phyloP scores from a whole-genome alignment of 2,113 vertebrate genomes.

The Myiozetetes cayanensis region DNA sequence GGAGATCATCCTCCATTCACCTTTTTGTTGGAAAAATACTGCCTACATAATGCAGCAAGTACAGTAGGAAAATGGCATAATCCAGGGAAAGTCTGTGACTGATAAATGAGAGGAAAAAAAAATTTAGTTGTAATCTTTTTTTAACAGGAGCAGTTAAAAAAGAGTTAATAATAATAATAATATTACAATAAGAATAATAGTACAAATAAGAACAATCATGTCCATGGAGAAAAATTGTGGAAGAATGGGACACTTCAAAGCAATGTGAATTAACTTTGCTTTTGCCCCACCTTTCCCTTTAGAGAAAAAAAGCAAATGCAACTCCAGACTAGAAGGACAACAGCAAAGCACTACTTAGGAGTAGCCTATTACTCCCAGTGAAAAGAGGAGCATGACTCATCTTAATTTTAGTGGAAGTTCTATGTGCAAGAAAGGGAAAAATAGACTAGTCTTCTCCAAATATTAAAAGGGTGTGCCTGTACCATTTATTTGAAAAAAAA shows the following conservation, averaged over 20 bases:
- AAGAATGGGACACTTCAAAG: not conserved
- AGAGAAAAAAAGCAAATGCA: not conserved
- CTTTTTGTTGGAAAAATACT: not conserved
- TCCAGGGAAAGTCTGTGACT: not conserved
- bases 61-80: not conserved
- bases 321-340: not conserved
- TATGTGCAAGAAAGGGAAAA: not conserved
- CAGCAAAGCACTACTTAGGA: not conserved
- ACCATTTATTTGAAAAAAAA: not conserved
- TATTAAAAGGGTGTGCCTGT: not conserved
- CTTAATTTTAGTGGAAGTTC: not conserved
- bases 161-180: not conserved
- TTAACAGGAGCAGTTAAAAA: not conserved
- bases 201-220: not conserved
- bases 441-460: not conserved
- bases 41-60: too few species aligned
- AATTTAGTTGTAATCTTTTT: not conserved
- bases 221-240: rapidly evolving
- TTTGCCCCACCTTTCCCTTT: not conserved
- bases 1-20: not conserved
- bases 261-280: not conserved
- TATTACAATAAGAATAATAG: not conserved
- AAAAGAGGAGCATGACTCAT: not conserved
- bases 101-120: not conserved
- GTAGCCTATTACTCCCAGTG: not conserved